These are phyloP conservation scores for Gibbula magus DNA, from an alignment of 2,888 invertebrate species.

Conservation along the genomic window DNA sequence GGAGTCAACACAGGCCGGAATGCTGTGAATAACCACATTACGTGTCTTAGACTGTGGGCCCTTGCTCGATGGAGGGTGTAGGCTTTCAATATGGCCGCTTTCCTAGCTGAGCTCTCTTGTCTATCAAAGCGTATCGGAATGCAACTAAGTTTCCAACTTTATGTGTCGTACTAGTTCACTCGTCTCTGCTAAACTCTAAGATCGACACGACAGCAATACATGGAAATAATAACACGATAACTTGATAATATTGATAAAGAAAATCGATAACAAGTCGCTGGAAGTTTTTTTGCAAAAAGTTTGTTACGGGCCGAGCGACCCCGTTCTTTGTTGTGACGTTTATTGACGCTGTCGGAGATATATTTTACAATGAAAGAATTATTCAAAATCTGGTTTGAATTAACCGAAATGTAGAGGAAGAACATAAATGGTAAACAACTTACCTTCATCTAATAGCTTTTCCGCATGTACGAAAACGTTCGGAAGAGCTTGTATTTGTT, in stretches of 20 bases:
- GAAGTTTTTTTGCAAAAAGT: not conserved
- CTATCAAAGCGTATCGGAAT: conserved; percentile 11
- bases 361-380: too few species aligned
- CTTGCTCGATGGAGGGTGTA: conserved; percentile 13
- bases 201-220: not conserved
- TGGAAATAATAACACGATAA: not conserved
- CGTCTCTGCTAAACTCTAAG: not conserved
- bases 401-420: too few species aligned
- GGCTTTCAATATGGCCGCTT: conserved; percentile 27
- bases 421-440: conserved; percentile 66
- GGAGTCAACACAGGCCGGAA: conserved; percentile 3
- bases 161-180: not conserved
- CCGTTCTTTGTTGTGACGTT: conserved; percentile 7
- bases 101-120: not conserved
- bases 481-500: conserved; percentile 99
- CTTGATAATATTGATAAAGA: not conserved
- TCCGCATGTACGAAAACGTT: conserved; percentile 99
- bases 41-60: conserved; percentile 16
- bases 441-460: conserved; percentile 99
- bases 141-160: not conserved
- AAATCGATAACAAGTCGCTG: not conserved
- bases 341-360: too few species aligned
- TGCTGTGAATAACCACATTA: conserved; percentile 19
- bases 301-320: conserved; percentile 3
- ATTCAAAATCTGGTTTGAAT: too few species aligned